phyloP scores from a whole-genome alignment of 2,113 vertebrate species.

The Acanthochromis polyacanthus region DNA sequence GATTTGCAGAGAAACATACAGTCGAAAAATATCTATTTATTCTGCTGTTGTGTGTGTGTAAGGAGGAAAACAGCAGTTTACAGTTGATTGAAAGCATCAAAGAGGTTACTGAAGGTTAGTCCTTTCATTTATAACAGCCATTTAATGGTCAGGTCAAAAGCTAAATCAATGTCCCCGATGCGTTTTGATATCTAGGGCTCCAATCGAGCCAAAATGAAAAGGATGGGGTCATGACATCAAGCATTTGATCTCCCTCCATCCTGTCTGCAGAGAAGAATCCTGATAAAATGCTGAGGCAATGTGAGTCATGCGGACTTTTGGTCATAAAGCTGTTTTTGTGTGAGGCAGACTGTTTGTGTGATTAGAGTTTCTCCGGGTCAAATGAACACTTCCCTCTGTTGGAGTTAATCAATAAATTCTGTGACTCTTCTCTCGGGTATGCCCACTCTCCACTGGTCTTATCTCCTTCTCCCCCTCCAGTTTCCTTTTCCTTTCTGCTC shows the following conservation, averaged over 20 bases:
- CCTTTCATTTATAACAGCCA: conserved; percentile 62
- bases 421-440: conserved; percentile 39
- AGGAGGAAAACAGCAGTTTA: conserved; percentile 30
- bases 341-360: conserved; percentile 26
- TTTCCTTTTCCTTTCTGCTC: conserved; percentile 8
- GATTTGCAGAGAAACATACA: conserved; percentile 19
- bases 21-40: conserved; percentile 6
- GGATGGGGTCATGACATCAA: conserved; percentile 67
- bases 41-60: neutral
- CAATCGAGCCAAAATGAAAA: conserved; percentile 73
- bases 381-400: conserved; percentile 55
- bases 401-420: conserved; percentile 61
- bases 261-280: conserved; percentile 53
- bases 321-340: conserved; percentile 21
- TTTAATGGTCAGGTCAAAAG: conserved; percentile 69
- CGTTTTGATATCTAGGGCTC: conserved; percentile 72
- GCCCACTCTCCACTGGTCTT: conserved; percentile 10
- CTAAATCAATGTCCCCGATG: conserved; percentile 71
- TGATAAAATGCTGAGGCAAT: conserved; percentile 64
- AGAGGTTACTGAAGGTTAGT: conserved; percentile 50
- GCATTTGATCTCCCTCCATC: conserved; percentile 66
- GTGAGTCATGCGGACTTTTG: conserved; percentile 38
- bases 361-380: conserved; percentile 59
- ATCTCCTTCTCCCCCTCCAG: neutral
- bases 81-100: conserved; percentile 50